Percentiles rank a stretch among this genome's conserved stretches.
Conservation (phyloP, 2,797 vertebrate species). For the Accipiter superciliosus region DNA sequence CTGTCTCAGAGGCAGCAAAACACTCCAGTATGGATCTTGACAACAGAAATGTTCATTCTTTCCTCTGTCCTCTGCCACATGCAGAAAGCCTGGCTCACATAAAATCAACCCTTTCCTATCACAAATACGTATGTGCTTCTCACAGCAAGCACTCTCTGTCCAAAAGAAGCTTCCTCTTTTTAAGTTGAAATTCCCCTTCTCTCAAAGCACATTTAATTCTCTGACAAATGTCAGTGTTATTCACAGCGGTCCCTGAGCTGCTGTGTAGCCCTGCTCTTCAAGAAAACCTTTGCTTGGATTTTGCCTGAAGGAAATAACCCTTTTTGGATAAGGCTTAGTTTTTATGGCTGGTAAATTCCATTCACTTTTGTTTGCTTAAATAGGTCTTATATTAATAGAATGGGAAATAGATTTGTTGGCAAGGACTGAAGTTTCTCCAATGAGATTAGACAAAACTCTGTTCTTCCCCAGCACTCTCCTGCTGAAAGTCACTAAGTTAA, state of each 20-base stretch:
- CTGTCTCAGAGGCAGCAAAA: background rate
- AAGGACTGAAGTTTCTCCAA: background rate
- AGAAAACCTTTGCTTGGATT: background rate
- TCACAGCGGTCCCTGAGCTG: background rate
- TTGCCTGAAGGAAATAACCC: background rate
- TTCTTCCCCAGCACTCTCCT: background rate
- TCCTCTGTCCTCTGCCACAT: background rate
- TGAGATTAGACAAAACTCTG: background rate
- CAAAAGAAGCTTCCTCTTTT: slow-evolving; percentile 45
- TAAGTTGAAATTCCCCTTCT: slow-evolving; percentile 36
- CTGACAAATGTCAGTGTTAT: background rate
- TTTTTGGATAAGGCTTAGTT: background rate
- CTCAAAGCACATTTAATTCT: background rate
- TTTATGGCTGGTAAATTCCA: background rate
- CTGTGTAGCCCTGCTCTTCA: background rate
- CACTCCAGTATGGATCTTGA: background rate
- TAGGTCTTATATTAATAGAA: background rate
- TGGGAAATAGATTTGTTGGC: background rate
- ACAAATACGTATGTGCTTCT: background rate
- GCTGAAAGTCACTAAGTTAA: slow-evolving; percentile 26
- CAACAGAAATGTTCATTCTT: background rate
- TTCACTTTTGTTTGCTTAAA: slow-evolving; percentile 21
- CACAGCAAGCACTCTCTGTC: background rate
- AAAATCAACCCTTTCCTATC: background rate
- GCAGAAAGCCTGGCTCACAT: background rate